A percentile compares a stretch with the other conserved stretches of the same genome.
These are phyloP conservation scores for Astyanax mexicanus DNA, from an alignment of 2,797 vertebrate genomes.

Conservation along the genomic window DNA sequence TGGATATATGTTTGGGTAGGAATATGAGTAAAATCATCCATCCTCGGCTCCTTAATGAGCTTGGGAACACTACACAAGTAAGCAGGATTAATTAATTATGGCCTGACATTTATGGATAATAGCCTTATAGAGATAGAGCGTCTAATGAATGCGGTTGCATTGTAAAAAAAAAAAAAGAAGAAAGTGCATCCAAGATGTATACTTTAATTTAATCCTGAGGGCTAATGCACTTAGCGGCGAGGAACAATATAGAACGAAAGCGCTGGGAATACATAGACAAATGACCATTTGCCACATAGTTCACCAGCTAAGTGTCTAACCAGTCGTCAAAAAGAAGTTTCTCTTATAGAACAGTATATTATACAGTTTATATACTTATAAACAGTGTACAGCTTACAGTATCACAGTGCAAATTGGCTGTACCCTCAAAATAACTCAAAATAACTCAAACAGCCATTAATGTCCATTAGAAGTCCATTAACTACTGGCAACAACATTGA, in stretches of 20 bases:
- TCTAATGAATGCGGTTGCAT: constrained; percentile 78
- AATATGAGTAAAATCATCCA: constrained; percentile 76
- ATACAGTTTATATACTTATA: too few relatives aligned
- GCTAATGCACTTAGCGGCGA: constrained; percentile 3
- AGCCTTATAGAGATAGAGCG: constrained; percentile 77
- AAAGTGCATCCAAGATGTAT: constrained; percentile 8
- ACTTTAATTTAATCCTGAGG: constrained; percentile 22
- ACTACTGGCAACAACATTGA: too few relatives aligned
- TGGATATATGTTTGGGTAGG: constrained; percentile 72
- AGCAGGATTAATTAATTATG: constrained; percentile 81
- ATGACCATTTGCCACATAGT: constrained; percentile 3
- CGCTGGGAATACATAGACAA: constrained; percentile 23
- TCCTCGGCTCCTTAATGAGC: constrained; percentile 77
- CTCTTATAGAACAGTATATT: neutral
- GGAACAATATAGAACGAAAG: constrained; percentile 22
- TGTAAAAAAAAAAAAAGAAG: constrained; percentile 70
- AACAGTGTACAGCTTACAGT: too few relatives aligned
- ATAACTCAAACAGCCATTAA: too few relatives aligned
- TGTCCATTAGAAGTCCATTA: too few relatives aligned
- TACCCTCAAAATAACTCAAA: too few relatives aligned
- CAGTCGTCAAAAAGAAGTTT: neutral
- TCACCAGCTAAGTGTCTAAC: neutral
- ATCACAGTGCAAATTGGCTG: too few relatives aligned
- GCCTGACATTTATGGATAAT: constrained; percentile 83
- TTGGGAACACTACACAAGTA: constrained; percentile 72